A percentile compares a stretch with the other conserved stretches of the same genome.
phyloP scores from a whole-genome alignment of 1,140 invertebrate genomes.

The Calephelis nemesis region DNA sequence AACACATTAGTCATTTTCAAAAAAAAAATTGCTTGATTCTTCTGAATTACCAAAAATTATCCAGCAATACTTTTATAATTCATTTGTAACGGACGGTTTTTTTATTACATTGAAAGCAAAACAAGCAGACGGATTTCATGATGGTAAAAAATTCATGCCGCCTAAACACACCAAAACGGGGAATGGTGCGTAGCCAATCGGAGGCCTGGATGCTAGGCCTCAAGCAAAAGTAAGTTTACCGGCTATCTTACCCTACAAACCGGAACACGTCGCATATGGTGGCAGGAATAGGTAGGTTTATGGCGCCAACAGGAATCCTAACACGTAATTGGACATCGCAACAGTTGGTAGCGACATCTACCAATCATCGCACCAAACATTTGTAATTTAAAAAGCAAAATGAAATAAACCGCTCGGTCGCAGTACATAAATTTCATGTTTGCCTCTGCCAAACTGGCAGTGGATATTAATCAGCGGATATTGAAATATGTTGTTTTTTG shows the following conservation, averaged over 20 bases:
- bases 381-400: slow-evolving; percentile 78
- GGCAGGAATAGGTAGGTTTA: neutral
- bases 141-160: too few species aligned
- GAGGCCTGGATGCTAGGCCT: too few species aligned
- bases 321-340: slow-evolving; percentile 68
- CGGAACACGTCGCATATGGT: too few species aligned
- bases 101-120: too few species aligned
- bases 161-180: too few species aligned
- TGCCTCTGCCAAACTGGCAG: slow-evolving; percentile 70
- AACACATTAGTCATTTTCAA: too few species aligned
- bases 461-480: slow-evolving; percentile 78
- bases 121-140: too few species aligned
- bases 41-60: neutral
- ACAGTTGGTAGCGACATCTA: slow-evolving; percentile 68
- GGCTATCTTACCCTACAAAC: too few species aligned
- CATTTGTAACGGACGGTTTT: slow-evolving; percentile 19
- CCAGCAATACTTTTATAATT: slow-evolving; percentile 1
- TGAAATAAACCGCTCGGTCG: slow-evolving; percentile 74
- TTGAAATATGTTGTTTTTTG: slow-evolving; percentile 79
- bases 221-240: too few species aligned
- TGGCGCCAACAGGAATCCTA: slow-evolving; percentile 48
- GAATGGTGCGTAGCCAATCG: too few species aligned
- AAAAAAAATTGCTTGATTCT: too few species aligned
- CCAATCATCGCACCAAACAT: slow-evolving; percentile 73
- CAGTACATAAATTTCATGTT: slow-evolving; percentile 78